phyloP scores from a whole-genome alignment of 2,888 invertebrate species.

The Mactromeris polynyma region DNA sequence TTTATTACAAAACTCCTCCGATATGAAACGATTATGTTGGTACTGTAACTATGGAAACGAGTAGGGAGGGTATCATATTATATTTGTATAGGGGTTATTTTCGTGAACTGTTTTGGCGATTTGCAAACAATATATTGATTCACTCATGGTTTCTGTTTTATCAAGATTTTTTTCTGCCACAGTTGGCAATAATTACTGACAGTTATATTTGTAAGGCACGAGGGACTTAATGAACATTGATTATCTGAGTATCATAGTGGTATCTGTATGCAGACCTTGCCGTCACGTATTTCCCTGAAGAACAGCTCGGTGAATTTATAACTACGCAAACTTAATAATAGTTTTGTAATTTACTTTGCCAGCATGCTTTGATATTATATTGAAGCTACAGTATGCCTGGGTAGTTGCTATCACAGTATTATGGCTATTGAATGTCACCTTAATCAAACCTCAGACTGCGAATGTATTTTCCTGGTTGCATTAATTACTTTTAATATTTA shows the following conservation, averaged over 20 bases:
- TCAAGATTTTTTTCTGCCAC: background rate
- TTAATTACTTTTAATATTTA: too few relatives aligned
- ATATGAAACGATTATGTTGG: too few relatives aligned
- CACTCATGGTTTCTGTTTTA: background rate
- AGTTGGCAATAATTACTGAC: constrained; percentile 8
- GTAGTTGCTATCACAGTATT: too few relatives aligned
- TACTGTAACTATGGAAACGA: background rate
- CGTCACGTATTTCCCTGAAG: background rate
- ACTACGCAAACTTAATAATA: background rate
- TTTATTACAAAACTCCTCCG: too few relatives aligned
- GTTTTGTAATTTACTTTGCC: background rate
- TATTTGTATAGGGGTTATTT: background rate
- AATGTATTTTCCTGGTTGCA: too few relatives aligned
- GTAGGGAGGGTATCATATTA: background rate
- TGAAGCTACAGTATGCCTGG: too few relatives aligned
- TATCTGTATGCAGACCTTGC: background rate
- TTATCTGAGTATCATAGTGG: background rate
- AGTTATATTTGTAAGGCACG: background rate
- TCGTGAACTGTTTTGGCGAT: background rate
- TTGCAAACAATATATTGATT: background rate
- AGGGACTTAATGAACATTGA: background rate
- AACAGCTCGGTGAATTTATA: background rate
- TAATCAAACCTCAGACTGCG: too few relatives aligned
- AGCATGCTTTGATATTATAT: background rate
- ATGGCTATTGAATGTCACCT: too few relatives aligned